Base-by-base conservation (phyloP, 2,888 invertebrate genomes). In the Poecilobothrus nobilitatus region DNA sequence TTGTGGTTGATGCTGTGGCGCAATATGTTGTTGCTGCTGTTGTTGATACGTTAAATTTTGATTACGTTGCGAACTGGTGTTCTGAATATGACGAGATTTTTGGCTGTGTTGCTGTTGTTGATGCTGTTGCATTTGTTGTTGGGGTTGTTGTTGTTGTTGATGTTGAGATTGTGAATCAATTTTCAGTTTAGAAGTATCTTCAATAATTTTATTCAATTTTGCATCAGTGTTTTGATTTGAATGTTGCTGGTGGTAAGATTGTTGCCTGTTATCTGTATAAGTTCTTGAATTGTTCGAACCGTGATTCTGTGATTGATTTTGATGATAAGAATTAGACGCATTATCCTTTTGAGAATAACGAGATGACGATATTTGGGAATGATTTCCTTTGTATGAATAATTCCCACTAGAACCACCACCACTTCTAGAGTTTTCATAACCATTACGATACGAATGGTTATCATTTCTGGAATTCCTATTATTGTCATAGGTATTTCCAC, bases 21-120 rank as follows among this genome's bases (percentile, higher is more conserved):
- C 66, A 53, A 69, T 62, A 63, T 68, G 53, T 34, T 68, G 67
- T 21, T 63, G 64, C 65, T 68, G 69, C 67, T 68, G 67, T 71
- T 27, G 27, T 27, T 53, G 22, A 37, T 62, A 22, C 2, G 61
- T 15, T 20, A 66, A 66, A 63, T 66, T 44, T 68, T 73, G 53
- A 67, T 67, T 41, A 67, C 70, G 65, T 65, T 70, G 44, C 69
- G 70, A 53, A 67, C 68, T 61, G 68, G 68, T 18, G 67, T 62
- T 12, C 66, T 68, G 27, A 62, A n/a, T 27, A 69, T 70, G 44
- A 65, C 33, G 20, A n/a, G 33, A n/a, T 65, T 33, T 33, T 71
- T 71, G 63, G 15, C 71, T 68, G 34, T 72, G 73, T 82, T 84
- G 71, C 81, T 81, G 61, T 81, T 81, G 61, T 81, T 74, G 74